These are phyloP conservation scores for Drosophila diplacantha DNA, from an alignment of 2,888 invertebrate genomes.

Conservation along the genomic window DNA sequence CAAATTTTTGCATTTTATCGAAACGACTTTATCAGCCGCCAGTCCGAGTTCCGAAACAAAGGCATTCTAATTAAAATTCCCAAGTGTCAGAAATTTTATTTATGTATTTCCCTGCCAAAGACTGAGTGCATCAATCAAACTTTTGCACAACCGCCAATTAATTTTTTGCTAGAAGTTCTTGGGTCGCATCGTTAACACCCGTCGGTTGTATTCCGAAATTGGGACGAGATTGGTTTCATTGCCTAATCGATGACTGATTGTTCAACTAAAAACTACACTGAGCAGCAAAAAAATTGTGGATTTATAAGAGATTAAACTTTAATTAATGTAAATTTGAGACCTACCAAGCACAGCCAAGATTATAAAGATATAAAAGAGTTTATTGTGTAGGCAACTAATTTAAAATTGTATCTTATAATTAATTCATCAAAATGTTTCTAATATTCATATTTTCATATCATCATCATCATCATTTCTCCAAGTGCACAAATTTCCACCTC, in stretches of 20 bases:
- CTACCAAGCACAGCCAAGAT: background rate
- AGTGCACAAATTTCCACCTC: background rate
- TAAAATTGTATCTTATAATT: background rate
- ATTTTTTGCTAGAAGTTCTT: slow-evolving; percentile 23
- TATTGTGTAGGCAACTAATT: too few species aligned
- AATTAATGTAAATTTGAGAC: too few species aligned
- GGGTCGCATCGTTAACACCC: slow-evolving; percentile 47
- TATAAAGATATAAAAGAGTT: background rate
- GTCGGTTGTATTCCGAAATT: slow-evolving; percentile 33
- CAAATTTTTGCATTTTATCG: slow-evolving; percentile 45
- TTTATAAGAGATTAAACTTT: background rate
- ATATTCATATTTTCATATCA: background rate
- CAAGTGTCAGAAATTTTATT: slow-evolving; percentile 46
- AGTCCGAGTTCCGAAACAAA: slow-evolving; percentile 43
- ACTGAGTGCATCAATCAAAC: slow-evolving; percentile 60
- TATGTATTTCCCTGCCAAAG: slow-evolving; percentile 41
- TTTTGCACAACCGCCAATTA: slow-evolving; percentile 47
- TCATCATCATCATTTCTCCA: background rate
- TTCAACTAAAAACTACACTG: slow-evolving; percentile 29
- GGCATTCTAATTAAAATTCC: slow-evolving; percentile 63
- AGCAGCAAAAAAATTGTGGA: background rate
- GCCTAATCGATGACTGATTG: slow-evolving; percentile 45
- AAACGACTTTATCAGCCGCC: slow-evolving; percentile 42
- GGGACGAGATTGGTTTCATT: slow-evolving; percentile 12
- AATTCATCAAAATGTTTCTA: too few species aligned